Evolutionary conservation across 1,140 invertebrate genomes (phyloP), one percentile per base, ranked within the genome.

Genomic region (Zaprionus inermis): DNA sequence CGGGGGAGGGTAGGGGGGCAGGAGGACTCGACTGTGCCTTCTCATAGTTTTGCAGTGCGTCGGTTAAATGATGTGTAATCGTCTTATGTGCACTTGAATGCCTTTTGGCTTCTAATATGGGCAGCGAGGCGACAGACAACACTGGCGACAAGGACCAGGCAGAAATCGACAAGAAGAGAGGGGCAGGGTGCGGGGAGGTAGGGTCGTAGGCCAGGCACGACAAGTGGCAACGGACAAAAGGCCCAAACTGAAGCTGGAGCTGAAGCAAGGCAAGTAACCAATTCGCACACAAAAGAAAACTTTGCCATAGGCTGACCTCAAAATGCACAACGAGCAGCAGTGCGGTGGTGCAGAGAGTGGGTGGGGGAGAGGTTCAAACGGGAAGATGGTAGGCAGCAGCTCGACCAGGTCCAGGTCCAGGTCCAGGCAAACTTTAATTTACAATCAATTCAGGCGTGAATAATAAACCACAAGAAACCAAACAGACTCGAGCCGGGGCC

Each of bases 11-110:
- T 18, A 3, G 52, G 3, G 24, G n/a, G 46, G 36, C 0, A 30
- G 1, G 0, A 2, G 34, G 57, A 49, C 6, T 16, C 6, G 38
- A n/a, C 36, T 36, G 41, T 36, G 41, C 34, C 58, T 69, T 67
- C 58, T 69, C 70, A 82, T 89, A 88, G 84, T 88, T 88, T 84
- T 83, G 80, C 84, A 89, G 74, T 76, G 77, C 84, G 83, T 82
- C 85, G 85, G 90, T 91, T 91, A 91, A 91, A 91, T 91, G 90
- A 91, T 91, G 90, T 91, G 90, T 91, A 91, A 91, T 91, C 90
- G 90, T 91, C 90, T 91, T 91, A 91, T 91, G 86, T 90, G 81
- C 90, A 89, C 90, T 91, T 79, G 86, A 91, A 91, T 91, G 90
- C 90, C 90, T 90, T 85, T 90, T 90, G 85, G 81, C 89, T 86